phyloP scores from a whole-genome alignment of 1,140 invertebrate species.

The Neoseiulus cucumeris region DNA sequence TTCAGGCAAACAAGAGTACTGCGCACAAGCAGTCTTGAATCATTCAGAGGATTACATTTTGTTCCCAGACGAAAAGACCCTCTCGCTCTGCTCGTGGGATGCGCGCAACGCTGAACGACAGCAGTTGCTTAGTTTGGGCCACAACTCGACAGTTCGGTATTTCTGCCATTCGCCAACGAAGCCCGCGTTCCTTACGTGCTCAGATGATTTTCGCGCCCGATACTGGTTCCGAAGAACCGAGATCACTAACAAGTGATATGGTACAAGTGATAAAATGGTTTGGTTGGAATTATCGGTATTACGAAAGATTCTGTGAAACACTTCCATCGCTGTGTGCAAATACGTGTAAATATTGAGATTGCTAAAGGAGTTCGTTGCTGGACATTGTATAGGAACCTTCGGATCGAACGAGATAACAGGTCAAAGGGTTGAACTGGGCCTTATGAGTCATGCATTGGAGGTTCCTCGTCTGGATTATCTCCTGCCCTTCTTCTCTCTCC shows the following conservation, averaged over 20 bases:
- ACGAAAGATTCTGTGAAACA: too few species aligned
- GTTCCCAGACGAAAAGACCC: constrained; percentile 94
- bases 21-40: constrained; percentile 87
- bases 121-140: constrained; percentile 60
- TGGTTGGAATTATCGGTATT: too few species aligned
- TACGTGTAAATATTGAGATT: too few species aligned
- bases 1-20: constrained; percentile 63
- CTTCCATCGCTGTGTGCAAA: too few species aligned
- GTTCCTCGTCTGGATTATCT: too few species aligned
- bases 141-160: constrained; percentile 22
- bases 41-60: constrained; percentile 95
- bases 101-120: constrained; percentile 81
- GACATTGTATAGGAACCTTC: too few species aligned
- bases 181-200: constrained; percentile 89
- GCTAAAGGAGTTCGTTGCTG: too few species aligned
- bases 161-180: constrained; percentile 85
- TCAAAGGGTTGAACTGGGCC: too few species aligned
- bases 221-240: constrained; percentile 66
- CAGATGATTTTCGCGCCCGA: constrained; percentile 84
- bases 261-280: too few species aligned
- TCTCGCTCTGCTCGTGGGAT: constrained; percentile 96
- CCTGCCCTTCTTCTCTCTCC: too few species aligned
- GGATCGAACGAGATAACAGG: too few species aligned
- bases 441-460: too few species aligned
- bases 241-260: background rate